Evolutionary conservation across 2,888 invertebrate species (phyloP).

Genomic region (Prenolepis imparis): DNA sequence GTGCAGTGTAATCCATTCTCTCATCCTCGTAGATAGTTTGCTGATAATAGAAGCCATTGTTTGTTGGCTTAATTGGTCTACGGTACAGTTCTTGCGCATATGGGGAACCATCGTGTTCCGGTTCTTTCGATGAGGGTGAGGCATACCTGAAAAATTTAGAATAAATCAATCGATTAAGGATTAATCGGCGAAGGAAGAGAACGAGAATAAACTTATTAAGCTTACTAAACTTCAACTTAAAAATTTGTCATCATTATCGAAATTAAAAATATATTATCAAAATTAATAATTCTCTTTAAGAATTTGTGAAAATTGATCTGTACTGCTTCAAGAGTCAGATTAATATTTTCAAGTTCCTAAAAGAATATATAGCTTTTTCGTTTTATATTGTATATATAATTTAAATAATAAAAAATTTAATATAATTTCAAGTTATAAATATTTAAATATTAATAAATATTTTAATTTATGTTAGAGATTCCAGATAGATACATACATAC

Average conservation of each 20-base stretch:
- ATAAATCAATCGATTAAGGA: neutral
- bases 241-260: neutral
- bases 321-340: neutral
- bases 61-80: slow-evolving; percentile 75
- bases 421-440: neutral
- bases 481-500: neutral
- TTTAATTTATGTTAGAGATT: neutral
- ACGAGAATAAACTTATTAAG: neutral
- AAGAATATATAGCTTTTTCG: too few relatives aligned
- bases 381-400: too few relatives aligned
- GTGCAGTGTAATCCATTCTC: slow-evolving; percentile 78
- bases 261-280: neutral
- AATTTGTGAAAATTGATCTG: neutral
- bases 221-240: neutral
- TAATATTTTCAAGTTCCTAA: neutral
- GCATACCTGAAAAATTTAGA: slow-evolving; percentile 66
- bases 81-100: slow-evolving; percentile 83
- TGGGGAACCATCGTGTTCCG: slow-evolving; percentile 82
- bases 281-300: neutral
- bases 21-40: slow-evolving; percentile 83
- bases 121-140: slow-evolving; percentile 78
- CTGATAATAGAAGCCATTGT: slow-evolving; percentile 79
- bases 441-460: neutral
- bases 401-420: too few relatives aligned
- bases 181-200: neutral